Conservation (phyloP, 2,113 vertebrate genomes). For the Sylvietta virens region DNA sequence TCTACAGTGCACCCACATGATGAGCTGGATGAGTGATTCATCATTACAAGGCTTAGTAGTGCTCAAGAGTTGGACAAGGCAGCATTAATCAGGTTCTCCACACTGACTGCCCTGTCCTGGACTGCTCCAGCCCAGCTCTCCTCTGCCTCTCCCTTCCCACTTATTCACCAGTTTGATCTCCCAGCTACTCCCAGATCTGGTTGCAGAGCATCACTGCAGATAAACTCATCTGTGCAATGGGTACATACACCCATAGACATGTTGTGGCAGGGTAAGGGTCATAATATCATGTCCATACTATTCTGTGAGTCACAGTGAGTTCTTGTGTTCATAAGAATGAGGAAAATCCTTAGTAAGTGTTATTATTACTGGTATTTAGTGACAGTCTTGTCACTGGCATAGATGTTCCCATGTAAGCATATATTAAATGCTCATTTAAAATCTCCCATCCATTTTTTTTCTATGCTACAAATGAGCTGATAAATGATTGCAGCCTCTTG, state of each 20-base stretch:
- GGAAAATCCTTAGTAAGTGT: not conserved
- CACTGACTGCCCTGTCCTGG: not conserved
- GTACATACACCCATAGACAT: not conserved
- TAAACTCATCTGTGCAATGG: not conserved
- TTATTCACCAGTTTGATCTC: not conserved
- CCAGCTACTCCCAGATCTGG: not conserved
- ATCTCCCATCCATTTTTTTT: not conserved
- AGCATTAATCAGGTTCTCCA: not conserved
- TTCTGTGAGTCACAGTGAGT: not conserved
- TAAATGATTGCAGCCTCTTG: conserved; percentile 41
- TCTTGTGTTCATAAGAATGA: not conserved
- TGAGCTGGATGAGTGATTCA: not conserved
- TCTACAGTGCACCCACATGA: not conserved
- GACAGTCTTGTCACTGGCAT: not conserved
- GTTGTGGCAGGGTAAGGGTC: not conserved
- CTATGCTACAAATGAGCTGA: not conserved
- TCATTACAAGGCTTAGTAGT: not conserved
- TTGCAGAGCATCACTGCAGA: not conserved
- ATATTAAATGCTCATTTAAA: not conserved
- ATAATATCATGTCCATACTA: not conserved
- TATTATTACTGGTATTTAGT: not conserved
- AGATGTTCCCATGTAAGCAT: not conserved
- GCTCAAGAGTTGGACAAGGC: not conserved
- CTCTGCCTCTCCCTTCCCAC: not conserved
- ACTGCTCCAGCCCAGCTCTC: not conserved